Evolutionary conservation across 2,797 vertebrate species (phyloP), one percentile per base, ranked within the genome.

Genomic region (Harpagifer antarcticus): DNA sequence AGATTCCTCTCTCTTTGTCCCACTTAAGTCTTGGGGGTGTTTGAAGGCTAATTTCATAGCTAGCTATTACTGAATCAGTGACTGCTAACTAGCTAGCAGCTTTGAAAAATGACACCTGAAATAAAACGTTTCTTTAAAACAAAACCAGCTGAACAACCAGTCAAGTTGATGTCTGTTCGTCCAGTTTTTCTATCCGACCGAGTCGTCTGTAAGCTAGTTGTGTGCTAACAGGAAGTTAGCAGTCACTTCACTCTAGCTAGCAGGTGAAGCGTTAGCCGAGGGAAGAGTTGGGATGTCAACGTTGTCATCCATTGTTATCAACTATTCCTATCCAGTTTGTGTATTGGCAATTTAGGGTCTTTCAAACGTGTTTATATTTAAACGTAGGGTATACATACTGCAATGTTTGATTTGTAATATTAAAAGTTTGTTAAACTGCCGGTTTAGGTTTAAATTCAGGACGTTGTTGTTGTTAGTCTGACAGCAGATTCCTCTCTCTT

Each of bases 201-300:
- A 3, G 0, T 27, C 68, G 12, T 74, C 47, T 44, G 59, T 78
- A 27, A 68, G 70, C 75, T 72, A 85, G 78, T 70, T 8, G 23
- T n/a, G 47, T 6, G 1, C 81, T 73, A 72, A 65, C 82, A 5
- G 60, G 47, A 75, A 58, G 75, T 69, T 27, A 78, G 83, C 81
- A 67, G 82, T 59, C 73, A 2, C 45, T 43, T 50, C 52, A 15
- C 52, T 67, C 23, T 3, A 17, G 75, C 23, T 42, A 40, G 63
- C 17, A 0, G 37, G 58, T 75, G 31, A 7, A 79, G 68, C 72
- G 23, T 85, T 92, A 95, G 79, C 93, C 92, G 0, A 85, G 62
- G 20, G 19, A 75, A 48, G 87, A 43, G 76, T 57, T 86, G 0
- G 23, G 23, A 27, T 27, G 27, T 27, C 27, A 27, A 27, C 27